Base-by-base conservation (phyloP, 2,797 vertebrate species). In the Carapus acus region DNA sequence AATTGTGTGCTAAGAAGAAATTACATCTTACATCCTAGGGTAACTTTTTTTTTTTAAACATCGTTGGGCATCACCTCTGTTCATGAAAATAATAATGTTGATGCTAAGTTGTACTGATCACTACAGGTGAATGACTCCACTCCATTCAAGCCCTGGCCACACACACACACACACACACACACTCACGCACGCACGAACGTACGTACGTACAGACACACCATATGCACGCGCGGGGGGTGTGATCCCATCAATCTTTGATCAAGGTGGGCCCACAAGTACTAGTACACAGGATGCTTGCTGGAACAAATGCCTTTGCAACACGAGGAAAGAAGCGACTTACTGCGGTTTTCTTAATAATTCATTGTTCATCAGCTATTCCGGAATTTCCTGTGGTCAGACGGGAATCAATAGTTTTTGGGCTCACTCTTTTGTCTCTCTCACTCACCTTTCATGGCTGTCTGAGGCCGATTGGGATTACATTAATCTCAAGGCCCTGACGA, bases 21-120 rank as follows among this genome's bases (percentile, higher is more conserved):
- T 27, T 27, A 9, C 5, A 27, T 27, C 65, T 63, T 73, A 73
- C 70, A 73, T 79, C 71, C 78, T 39, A 14, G 42, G 54, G 69
- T 71, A 81, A 81, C 61, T 62, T 43, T 37, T 62, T 68, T 73
- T 71, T 71, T 62, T 59, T 76, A 76, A 73, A 65, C 69, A 73
- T 83, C 69, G 29, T 50, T 59, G 68, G 65, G 77, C 54, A 71
- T 73, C 53, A 66, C 41, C 58, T 73, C 79, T 77, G 77, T 79
- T 82, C 80, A 77, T 75, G 66, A 60, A 71, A 51, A 80, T 71
- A 58, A 74, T 78, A 76, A 78, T 55, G 61, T 31, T 59, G 38
- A 9, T 43, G 34, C 14, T 16, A 4, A 42, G 47, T 71, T 31
- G 17, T 64, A 38, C 41, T 5, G 36, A 65, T 78, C 74, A 60